Base-by-base conservation (phyloP, 2,888 invertebrate genomes). In the Polyommatus iphigenia region DNA sequence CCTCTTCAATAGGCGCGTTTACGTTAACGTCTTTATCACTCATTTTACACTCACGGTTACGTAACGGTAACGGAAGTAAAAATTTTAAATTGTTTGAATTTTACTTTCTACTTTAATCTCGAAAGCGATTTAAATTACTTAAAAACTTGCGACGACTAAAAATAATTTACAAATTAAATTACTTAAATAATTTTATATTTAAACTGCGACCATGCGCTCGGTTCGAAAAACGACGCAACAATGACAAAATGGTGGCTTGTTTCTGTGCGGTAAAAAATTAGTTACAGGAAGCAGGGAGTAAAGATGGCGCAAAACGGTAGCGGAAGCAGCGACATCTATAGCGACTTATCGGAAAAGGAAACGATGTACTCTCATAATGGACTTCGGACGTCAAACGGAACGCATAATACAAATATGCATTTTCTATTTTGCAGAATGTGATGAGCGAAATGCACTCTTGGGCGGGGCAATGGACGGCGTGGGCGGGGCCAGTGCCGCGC, bases 401-500 rank as follows among this genome's bases (percentile, higher is more conserved):
- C n/a, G n/a, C n/a, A n/a, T n/a, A n/a, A 24, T 2, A 24, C 10
- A 46, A 46, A 46, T 13, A 10, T 46, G 10, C 46, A 13, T 46
- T 46, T 46, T 5, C 62, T 29, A 67, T 67, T 32, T 67, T 67
- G 29, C 80, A 82, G 81, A 78, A 79, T 75, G 94, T 96, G 79
- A 85, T 97, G 50, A 94, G 95, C 76, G 96, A 96, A 85, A 96
- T 97, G 71, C 91, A 96, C 8, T 94, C 94, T 83, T 95, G 95
- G 83, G 95, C 97, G 36, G 95, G 95, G 83, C 94, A 94, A 82
- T 95, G 96, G 86, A 88, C 90, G 0, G 91, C 92, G 78, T 82
- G 78, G 59, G 80, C 82, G 67, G 80, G 78, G 71, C 79, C 75
- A 50, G 77, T 77, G 76, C 78, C 81, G 82, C 79, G 76, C 79